Evolutionary conservation across 2,888 invertebrate species (phyloP).

Genomic region (Polydrusus pterygomalis): DNA sequence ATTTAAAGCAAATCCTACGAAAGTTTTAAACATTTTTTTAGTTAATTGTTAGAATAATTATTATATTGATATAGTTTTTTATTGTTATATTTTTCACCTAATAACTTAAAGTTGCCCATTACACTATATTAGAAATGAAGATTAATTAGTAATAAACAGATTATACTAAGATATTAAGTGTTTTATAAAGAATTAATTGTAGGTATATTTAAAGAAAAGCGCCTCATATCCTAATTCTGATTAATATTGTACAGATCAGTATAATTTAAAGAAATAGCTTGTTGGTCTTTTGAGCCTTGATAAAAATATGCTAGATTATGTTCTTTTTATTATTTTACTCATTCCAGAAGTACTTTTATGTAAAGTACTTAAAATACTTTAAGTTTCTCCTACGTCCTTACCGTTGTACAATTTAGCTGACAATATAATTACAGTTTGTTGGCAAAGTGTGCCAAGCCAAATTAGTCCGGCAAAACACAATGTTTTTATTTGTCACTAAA

Average conservation of each 20-base stretch:
- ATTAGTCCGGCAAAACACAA: too few relatives aligned
- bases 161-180: slow-evolving; percentile 43
- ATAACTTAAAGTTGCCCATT: slow-evolving; percentile 12
- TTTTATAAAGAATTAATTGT: slow-evolving; percentile 46
- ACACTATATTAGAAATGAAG: slow-evolving; percentile 16
- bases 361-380: slow-evolving; percentile 16
- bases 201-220: slow-evolving; percentile 26
- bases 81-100: slow-evolving; percentile 15
- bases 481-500: too few relatives aligned
- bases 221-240: slow-evolving; percentile 27
- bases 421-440: background rate
- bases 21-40: background rate
- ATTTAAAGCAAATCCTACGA: background rate
- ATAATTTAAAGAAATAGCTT: background rate
- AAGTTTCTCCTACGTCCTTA: background rate
- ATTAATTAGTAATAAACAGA: slow-evolving; percentile 28
- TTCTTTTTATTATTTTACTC: slow-evolving; percentile 8
- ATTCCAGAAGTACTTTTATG: slow-evolving; percentile 7
- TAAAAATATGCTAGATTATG: background rate
- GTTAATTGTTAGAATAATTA: slow-evolving; percentile 6
- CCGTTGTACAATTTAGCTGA: background rate
- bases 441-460: too few relatives aligned
- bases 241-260: slow-evolving; percentile 14
- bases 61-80: slow-evolving; percentile 15
- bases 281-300: background rate